A percentile compares a stretch with the other conserved stretches of the same genome.
Conservation (phyloP, 2,113 vertebrate genomes). For the Podarcis muralis region DNA sequence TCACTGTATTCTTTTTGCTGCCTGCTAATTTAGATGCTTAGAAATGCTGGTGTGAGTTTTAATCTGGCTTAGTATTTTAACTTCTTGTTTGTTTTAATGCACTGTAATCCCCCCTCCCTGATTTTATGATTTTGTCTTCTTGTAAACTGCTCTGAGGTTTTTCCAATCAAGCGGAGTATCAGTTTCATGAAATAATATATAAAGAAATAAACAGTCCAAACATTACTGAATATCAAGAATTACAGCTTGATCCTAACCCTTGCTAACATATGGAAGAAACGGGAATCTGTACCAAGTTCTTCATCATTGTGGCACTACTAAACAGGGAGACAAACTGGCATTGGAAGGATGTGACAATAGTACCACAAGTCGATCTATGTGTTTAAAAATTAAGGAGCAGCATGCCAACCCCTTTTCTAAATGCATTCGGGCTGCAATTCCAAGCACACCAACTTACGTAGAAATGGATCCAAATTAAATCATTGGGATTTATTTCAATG, state of each 20-base stretch:
- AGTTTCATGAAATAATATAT: no score
- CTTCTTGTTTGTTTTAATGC: neutral
- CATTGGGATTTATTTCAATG: neutral
- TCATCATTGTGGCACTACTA: neutral
- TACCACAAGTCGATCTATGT: no score
- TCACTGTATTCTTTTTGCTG: neutral
- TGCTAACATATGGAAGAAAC: neutral
- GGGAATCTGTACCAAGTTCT: no score
- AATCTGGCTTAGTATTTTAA: neutral
- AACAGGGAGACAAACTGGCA: neutral
- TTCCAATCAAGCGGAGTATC: no score
- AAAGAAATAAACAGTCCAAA: neutral
- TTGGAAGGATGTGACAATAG: neutral
- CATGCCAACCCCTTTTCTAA: neutral
- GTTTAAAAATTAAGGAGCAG: neutral
- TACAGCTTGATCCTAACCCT: neutral
- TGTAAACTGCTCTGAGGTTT: no score
- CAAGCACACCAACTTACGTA: neutral
- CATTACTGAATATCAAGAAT: neutral
- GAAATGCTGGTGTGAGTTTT: no score
- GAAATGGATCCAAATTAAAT: neutral
- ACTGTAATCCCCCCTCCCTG: no score
- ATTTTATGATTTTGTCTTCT: no score
- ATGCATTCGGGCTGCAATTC: neutral
- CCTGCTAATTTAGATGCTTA: neutral